Evolutionary conservation across 2,888 invertebrate species (phyloP).

Genomic region (Brassicogethes aeneus): DNA sequence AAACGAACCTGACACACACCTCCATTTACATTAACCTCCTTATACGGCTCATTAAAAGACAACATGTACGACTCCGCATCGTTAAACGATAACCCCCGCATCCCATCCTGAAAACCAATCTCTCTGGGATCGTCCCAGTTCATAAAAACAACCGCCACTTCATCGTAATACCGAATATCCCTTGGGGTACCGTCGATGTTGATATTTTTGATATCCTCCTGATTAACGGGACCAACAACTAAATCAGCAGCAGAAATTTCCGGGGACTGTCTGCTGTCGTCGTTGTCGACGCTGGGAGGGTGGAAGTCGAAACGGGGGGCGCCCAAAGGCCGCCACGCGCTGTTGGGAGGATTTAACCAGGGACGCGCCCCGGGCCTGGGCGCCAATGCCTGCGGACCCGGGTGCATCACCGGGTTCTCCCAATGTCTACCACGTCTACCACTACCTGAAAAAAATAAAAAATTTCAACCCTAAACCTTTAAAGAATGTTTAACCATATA

Average conservation of each 20-base stretch:
- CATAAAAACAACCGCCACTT: slow-evolving; percentile 75
- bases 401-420: slow-evolving; percentile 8
- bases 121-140: slow-evolving; percentile 80
- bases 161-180: slow-evolving; percentile 80
- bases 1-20: slow-evolving; percentile 70
- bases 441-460: neutral
- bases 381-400: slow-evolving; percentile 14
- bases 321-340: slow-evolving; percentile 23
- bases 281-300: neutral
- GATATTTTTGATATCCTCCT: slow-evolving; percentile 66
- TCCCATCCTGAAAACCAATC: slow-evolving; percentile 76
- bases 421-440: slow-evolving; percentile 13
- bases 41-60: slow-evolving; percentile 59
- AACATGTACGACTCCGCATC: slow-evolving; percentile 62
- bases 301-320: neutral
- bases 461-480: no score
- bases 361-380: slow-evolving; percentile 20
- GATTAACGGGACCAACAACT: slow-evolving; percentile 37
- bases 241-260: slow-evolving; percentile 7
- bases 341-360: slow-evolving; percentile 19
- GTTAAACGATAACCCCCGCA: slow-evolving; percentile 64
- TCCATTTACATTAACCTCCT: slow-evolving; percentile 64
- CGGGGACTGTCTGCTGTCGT: slow-evolving; percentile 18
- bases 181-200: slow-evolving; percentile 72
- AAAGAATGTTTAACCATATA: neutral